These are phyloP conservation scores for Dasysyrphus tricinctus DNA, from an alignment of 2,888 invertebrate species.

Conservation along the genomic window DNA sequence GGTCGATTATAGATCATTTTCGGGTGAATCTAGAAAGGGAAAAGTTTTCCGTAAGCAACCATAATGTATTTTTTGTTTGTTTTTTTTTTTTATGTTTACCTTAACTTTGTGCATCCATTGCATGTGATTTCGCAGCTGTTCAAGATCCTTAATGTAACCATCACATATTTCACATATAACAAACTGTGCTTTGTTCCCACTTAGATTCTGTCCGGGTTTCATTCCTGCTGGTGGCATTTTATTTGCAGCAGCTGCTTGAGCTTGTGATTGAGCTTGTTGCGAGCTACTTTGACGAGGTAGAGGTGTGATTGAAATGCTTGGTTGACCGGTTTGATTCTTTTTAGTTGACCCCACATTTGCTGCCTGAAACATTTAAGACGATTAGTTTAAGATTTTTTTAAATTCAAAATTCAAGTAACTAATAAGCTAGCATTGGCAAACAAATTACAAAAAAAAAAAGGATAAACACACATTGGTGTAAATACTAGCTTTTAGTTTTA, in stretches of 20 bases:
- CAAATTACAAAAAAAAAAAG: conserved; percentile 23
- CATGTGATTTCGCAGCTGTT: conserved; percentile 97
- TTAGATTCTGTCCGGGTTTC: conserved; percentile 84
- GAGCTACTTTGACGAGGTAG: conserved; percentile 87
- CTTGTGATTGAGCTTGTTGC: conserved; percentile 82
- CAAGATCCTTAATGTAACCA: conserved; percentile 97
- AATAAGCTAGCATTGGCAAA: conserved; percentile 41
- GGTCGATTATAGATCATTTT: conserved; percentile 98
- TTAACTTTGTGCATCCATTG: conserved; percentile 99
- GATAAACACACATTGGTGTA: conserved; percentile 16
- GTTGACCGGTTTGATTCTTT: conserved; percentile 85
- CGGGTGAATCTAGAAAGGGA: conserved; percentile 88
- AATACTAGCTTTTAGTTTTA: conserved; percentile 31
- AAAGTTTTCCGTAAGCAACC: neutral
- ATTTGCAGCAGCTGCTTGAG: conserved; percentile 83
- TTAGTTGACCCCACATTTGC: conserved; percentile 77
- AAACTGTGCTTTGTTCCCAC: conserved; percentile 89
- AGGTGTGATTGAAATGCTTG: conserved; percentile 95
- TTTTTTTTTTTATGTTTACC: conserved; percentile 76
- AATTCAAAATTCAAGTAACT: neutral
- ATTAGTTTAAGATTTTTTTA: neutral
- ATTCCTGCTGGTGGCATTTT: conserved; percentile 83
- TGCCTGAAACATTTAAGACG: conserved; percentile 47
- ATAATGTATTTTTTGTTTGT: no score
- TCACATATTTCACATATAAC: conserved; percentile 99